A percentile compares a stretch with the other conserved stretches of the same genome.
Evolutionary conservation across 2,113 vertebrate species (phyloP).

Genomic region (Nipponia nippon): DNA sequence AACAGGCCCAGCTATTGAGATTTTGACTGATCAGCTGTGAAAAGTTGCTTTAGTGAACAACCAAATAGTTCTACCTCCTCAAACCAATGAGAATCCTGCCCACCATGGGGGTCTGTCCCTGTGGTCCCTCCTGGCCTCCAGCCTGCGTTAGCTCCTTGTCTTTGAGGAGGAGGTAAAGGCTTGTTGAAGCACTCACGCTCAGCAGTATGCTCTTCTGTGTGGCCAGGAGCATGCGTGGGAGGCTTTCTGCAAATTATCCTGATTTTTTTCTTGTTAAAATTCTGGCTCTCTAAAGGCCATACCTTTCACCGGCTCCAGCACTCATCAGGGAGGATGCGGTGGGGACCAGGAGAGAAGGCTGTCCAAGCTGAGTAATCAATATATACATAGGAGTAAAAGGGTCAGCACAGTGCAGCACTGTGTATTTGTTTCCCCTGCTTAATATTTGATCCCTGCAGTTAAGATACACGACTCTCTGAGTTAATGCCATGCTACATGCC

Average conservation of each 20-base stretch:
- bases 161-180: neutral
- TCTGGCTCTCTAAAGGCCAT: neutral
- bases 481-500: neutral
- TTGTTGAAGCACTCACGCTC: neutral
- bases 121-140: neutral
- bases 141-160: neutral
- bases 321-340: rapidly evolving
- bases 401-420: neutral
- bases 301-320: neutral
- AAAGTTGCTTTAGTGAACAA: neutral
- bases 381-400: neutral
- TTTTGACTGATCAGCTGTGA: neutral
- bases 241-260: neutral
- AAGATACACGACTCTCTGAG: neutral
- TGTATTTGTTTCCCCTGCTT: neutral
- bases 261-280: neutral
- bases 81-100: neutral
- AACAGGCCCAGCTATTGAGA: neutral
- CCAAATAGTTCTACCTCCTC: neutral
- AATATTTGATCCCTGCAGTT: neutral
- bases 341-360: neutral
- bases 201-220: neutral
- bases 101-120: neutral
- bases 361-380: neutral
- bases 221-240: rapidly evolving